phyloP scores from a whole-genome alignment of 2,888 invertebrate species.

The Acanthosepion lycidas region DNA sequence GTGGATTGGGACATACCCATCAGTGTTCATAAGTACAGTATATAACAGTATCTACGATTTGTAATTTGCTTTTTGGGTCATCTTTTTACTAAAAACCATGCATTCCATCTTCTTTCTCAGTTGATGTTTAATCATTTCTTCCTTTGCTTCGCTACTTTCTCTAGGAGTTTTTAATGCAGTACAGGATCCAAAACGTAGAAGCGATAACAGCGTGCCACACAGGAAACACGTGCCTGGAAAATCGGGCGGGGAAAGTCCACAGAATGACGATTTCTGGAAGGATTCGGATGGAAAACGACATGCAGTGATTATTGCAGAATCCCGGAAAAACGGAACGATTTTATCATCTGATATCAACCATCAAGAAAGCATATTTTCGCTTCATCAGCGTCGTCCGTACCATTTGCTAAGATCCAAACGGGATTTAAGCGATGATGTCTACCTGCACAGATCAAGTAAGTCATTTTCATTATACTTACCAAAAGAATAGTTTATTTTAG shows the following conservation, averaged over 20 bases:
- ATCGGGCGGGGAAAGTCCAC: not conserved
- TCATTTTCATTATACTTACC: not conserved
- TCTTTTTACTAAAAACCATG: no score
- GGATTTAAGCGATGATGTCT: not conserved
- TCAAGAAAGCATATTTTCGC: not conserved
- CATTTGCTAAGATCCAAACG: not conserved
- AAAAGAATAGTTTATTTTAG: no score
- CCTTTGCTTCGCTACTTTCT: no score
- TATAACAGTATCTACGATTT: no score
- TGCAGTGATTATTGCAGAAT: not conserved
- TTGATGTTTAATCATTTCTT: no score
- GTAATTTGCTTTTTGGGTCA: no score
- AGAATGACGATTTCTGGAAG: not conserved
- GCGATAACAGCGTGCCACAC: not conserved
- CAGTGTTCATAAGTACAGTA: no score
- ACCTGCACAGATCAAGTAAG: not conserved
- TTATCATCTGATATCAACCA: not conserved
- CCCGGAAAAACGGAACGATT: not conserved
- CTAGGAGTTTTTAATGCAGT: no score
- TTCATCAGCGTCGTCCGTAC: not conserved
- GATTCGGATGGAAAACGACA: not conserved
- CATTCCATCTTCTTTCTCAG: no score
- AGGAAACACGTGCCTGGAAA: not conserved
- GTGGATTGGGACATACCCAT: no score
- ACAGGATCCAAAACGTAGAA: not conserved